A percentile compares a stretch with the other conserved stretches of the same genome.
Conservation (phyloP, 2,797 vertebrate genomes). For the Halcyon badia region DNA sequence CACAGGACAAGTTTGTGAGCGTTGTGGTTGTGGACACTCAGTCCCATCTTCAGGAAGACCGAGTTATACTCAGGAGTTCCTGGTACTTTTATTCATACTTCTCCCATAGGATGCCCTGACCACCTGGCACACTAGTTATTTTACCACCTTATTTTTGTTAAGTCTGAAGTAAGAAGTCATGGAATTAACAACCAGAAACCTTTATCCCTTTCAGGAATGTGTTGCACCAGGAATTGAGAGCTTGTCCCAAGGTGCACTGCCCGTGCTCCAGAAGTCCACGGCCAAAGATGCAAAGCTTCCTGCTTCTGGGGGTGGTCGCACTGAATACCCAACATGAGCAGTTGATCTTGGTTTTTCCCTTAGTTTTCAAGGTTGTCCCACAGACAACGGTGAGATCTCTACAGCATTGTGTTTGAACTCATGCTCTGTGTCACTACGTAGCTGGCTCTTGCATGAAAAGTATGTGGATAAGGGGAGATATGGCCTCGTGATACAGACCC, state of each 20-base stretch:
- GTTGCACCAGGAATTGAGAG: neutral
- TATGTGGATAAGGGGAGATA: accelerated
- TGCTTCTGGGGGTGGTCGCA: neutral
- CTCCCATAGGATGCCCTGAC: neutral
- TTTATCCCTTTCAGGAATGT: neutral
- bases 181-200: neutral
- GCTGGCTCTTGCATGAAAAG: neutral
- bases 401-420: neutral
- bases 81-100: neutral
- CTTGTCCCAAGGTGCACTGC: neutral
- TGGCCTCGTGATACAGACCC: neutral
- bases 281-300: neutral
- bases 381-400: neutral
- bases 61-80: neutral
- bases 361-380: neutral
- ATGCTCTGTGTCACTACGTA: neutral
- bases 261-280: neutral
- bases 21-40: neutral
- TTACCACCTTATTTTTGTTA: neutral
- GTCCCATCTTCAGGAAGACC: neutral
- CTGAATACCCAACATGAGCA: neutral
- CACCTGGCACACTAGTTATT: neutral
- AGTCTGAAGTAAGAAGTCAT: neutral
- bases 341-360: neutral
- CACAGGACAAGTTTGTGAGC: neutral